These are phyloP conservation scores for Chydorus sphaericus DNA, from an alignment of 2,888 invertebrate genomes.

Conservation along the genomic window DNA sequence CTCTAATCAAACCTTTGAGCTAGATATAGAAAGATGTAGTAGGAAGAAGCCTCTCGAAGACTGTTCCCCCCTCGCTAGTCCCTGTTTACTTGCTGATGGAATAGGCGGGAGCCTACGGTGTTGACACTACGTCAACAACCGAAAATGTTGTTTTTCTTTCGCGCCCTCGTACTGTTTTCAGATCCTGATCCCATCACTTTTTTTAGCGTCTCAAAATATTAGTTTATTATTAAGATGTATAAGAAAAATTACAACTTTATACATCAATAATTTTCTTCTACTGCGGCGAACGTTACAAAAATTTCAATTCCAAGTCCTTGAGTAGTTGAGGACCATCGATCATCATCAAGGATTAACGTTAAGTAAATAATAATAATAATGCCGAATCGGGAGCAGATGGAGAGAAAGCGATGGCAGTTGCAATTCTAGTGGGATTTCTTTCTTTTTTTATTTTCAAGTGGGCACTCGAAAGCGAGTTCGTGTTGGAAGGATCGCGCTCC, in stretches of 20 bases:
- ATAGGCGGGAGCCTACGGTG: neutral
- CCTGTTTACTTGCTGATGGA: constrained; percentile 7
- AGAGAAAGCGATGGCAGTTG: neutral
- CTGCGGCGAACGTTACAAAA: no score
- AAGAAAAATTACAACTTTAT: no score
- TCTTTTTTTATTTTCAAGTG: neutral
- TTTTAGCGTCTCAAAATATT: no score
- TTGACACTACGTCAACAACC: constrained; percentile 1
- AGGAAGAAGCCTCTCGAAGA: neutral
- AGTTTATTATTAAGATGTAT: no score
- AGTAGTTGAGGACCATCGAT: no score
- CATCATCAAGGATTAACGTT: no score
- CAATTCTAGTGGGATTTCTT: neutral
- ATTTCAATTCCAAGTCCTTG: no score
- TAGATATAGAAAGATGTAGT: neutral
- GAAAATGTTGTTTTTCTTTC: constrained; percentile 3
- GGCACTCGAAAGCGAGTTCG: no score
- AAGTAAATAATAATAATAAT: no score
- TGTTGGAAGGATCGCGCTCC: constrained; percentile 6
- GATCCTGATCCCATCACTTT: no score
- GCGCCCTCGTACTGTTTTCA: no score
- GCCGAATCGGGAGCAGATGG: constrained; percentile 5
- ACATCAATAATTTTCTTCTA: no score
- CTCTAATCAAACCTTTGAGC: neutral
- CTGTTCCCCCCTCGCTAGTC: neutral